Conservation (phyloP, 2,113 vertebrate genomes). For the Sinocyclocheilus grahami region DNA sequence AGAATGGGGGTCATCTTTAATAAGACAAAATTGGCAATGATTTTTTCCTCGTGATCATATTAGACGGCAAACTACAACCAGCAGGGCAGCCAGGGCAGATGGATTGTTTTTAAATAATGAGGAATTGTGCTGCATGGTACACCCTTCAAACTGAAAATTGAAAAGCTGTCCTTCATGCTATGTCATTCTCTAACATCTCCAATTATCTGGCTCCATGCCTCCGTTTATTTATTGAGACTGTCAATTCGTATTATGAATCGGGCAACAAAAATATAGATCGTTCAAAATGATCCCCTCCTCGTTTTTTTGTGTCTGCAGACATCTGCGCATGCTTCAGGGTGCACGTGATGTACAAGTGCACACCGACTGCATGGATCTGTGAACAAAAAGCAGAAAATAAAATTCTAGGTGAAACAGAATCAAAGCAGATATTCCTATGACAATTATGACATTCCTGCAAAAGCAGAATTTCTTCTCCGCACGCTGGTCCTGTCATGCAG, state of each 20-base stretch:
- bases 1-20: conserved; percentile 59
- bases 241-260: conserved; percentile 70
- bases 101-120: conserved; percentile 75
- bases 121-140: conserved; percentile 68
- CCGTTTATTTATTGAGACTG: conserved; percentile 63
- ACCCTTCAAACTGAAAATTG: conserved; percentile 72
- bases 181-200: conserved; percentile 70
- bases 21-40: conserved; percentile 60
- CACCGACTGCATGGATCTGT: neutral
- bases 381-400: conserved; percentile 20
- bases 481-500: conserved; percentile 52
- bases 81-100: conserved; percentile 63
- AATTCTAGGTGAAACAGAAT: neutral
- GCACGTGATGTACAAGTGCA: neutral
- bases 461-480: conserved; percentile 43
- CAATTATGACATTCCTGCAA: conserved; percentile 51
- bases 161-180: conserved; percentile 70
- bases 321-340: neutral
- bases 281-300: conserved; percentile 59
- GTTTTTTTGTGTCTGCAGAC: conserved; percentile 24
- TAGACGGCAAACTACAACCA: conserved; percentile 64
- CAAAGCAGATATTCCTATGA: conserved; percentile 56
- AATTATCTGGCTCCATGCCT: conserved; percentile 68
- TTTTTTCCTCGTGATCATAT: conserved; percentile 67
- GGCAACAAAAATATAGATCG: conserved; percentile 69